Base-by-base conservation (phyloP, 2,797 vertebrate species). In the Chelon auratus region DNA sequence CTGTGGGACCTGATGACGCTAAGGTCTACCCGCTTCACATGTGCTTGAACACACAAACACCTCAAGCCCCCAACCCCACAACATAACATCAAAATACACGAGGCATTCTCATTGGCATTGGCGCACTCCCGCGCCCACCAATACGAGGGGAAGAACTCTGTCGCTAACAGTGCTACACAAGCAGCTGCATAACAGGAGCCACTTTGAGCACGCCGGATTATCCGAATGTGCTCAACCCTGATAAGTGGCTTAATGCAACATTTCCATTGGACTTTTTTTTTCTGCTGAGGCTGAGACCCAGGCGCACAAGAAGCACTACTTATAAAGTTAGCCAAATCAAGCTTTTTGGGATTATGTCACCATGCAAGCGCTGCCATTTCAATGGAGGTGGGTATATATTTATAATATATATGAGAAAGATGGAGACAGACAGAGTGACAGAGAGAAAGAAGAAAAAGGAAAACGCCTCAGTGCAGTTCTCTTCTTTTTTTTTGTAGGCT, bases 221-320 rank as follows among this genome's bases (percentile, higher is more conserved):
- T 93, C 91, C 83, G 89, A 94, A 94, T 94, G 93, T 95, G 94
- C 92, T 94, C 93, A 91, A 90, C 88, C 85, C 94, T 91, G 93
- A 94, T 95, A 95, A 95, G 90, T 95, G 92, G 94, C 93, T 95
- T 95, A 95, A 94, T 92, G 90, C 90, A 91, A 91, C 90, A 87
- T 93, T 94, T 93, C 82, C 88, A 92, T 87, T 92, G 87, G 89
- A 93, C 85, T 88, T 80, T 92, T 89, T 87, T 89, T 92, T 84
- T 83, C 87, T 87, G 91, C 89, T 92, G 93, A 93, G 90, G 92
- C 91, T 93, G 92, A 93, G 93, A 94, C 92, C 91, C 80, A 72
- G 81, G 91, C 90, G 48, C 81, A 86, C 86, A 86, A 93, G 92
- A 91, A 93, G 91, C 90, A 72, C 91, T 93, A 91, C 93, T 95